Conservation (phyloP, 2,797 vertebrate species). For the Fistularia tabacaria region DNA sequence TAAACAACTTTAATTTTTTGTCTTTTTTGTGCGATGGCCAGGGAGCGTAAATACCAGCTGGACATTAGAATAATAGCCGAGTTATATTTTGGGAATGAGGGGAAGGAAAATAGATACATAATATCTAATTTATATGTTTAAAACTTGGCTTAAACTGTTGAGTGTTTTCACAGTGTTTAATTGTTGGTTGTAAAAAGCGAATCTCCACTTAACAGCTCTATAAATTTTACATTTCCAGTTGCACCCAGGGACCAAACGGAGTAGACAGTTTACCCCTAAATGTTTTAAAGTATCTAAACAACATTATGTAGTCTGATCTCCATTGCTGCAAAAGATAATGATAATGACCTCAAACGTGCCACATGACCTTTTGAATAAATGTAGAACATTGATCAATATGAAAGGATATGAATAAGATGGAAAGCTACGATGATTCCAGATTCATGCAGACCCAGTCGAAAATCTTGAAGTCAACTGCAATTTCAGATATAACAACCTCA, state of each 20-base stretch:
- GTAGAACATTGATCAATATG: neutral
- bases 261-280: neutral
- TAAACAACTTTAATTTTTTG: slow-evolving; percentile 61
- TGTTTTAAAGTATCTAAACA: no score
- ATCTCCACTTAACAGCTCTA: slow-evolving; percentile 2
- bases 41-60: slow-evolving; percentile 65
- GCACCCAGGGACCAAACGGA: slow-evolving; percentile 1
- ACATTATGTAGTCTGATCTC: no score
- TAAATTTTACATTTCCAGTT: slow-evolving; percentile 1
- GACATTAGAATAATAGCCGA: slow-evolving; percentile 61
- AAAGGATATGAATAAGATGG: slow-evolving; percentile 45
- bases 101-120: slow-evolving; percentile 21
- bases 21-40: slow-evolving; percentile 51
- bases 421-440: slow-evolving; percentile 62
- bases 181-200: slow-evolving; percentile 5
- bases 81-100: slow-evolving; percentile 43
- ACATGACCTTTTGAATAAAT: no score
- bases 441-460: slow-evolving; percentile 61
- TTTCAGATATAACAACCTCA: slow-evolving; percentile 76
- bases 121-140: slow-evolving; percentile 39
- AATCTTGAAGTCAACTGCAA: slow-evolving; percentile 76
- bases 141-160: slow-evolving; percentile 14
- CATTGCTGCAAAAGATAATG: no score
- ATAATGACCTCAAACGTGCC: no score
- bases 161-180: slow-evolving; percentile 11